A percentile compares a stretch with the other conserved stretches of the same genome.
These are phyloP conservation scores for Cheilosia urbana DNA, from an alignment of 2,888 invertebrate species.

Conservation along the genomic window DNA sequence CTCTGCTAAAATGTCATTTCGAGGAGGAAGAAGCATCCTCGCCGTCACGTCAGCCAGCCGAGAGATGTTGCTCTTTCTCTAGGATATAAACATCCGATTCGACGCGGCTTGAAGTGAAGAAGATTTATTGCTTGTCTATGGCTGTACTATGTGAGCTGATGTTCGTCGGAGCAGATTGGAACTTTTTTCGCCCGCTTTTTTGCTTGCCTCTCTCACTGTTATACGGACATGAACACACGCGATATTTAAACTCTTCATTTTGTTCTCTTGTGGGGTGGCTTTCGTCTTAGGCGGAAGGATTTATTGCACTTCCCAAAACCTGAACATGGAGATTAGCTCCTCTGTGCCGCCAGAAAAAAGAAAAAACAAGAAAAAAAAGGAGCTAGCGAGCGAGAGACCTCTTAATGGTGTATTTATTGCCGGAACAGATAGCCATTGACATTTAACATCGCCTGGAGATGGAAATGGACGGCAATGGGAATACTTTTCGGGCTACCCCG, in stretches of 20 bases:
- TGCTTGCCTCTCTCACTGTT: constrained; percentile 52
- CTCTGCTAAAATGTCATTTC: constrained; percentile 70
- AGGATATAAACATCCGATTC: constrained; percentile 75
- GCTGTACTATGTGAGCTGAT: constrained; percentile 69
- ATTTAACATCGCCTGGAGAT: constrained; percentile 72
- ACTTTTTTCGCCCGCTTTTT: constrained; percentile 10
- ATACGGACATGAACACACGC: constrained; percentile 69
- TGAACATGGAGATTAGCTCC: constrained; percentile 75
- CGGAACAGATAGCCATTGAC: constrained; percentile 76
- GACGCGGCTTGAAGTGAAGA: constrained; percentile 75
- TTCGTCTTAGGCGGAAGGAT: constrained; percentile 73
- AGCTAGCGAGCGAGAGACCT: constrained; percentile 58
- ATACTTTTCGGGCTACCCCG: constrained; percentile 55
- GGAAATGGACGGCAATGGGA: constrained; percentile 67
- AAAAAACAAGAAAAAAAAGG: constrained; percentile 1
- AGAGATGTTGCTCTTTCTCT: constrained; percentile 64
- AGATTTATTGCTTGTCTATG: constrained; percentile 75
- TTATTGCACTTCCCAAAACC: constrained; percentile 71
- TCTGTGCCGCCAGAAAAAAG: constrained; percentile 34
- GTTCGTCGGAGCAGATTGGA: constrained; percentile 64
- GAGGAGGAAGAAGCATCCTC: constrained; percentile 51
- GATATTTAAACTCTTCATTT: constrained; percentile 66
- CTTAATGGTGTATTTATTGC: constrained; percentile 75
- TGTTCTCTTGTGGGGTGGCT: constrained; percentile 50
- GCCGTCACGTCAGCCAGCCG: constrained; percentile 32